Percentiles rank a stretch among this genome's conserved stretches.
Evolutionary conservation across 1,140 invertebrate species (phyloP).

Genomic region (Drosophila miranda): DNA sequence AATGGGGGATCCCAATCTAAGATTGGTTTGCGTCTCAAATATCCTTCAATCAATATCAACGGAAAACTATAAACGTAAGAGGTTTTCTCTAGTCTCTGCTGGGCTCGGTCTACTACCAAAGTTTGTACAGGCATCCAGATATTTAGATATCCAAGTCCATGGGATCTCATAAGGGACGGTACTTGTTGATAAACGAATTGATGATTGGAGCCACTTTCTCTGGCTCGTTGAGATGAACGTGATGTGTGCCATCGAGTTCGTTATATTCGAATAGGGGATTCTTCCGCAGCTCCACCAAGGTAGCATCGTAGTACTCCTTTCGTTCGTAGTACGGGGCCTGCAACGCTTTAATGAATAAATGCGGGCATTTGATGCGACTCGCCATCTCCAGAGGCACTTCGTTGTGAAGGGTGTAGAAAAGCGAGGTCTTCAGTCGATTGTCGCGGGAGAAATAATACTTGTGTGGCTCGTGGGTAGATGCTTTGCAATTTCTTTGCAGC

Average conservation of each 20-base stretch:
- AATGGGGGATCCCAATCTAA: background rate
- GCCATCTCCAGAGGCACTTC: slow-evolving; percentile 83
- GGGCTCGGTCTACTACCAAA: background rate
- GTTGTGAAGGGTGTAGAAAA: slow-evolving; percentile 83
- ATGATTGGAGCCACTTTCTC: slow-evolving; percentile 84
- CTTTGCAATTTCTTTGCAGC: slow-evolving; percentile 84
- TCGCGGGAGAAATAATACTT: slow-evolving; percentile 86
- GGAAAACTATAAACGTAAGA: slow-evolving; percentile 1
- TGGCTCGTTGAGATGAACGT: slow-evolving; percentile 89
- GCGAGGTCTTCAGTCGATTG: slow-evolving; percentile 83
- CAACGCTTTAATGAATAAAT: slow-evolving; percentile 85
- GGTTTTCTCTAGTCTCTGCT: background rate
- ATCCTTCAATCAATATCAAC: slow-evolving; percentile 26
- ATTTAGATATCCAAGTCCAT: slow-evolving; percentile 5
- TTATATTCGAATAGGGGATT: slow-evolving; percentile 85
- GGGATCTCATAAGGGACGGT: slow-evolving; percentile 63
- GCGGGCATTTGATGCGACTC: slow-evolving; percentile 83
- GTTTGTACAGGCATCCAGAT: slow-evolving; percentile 16
- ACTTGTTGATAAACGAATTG: slow-evolving; percentile 85
- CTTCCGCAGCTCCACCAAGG: slow-evolving; percentile 83
- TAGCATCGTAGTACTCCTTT: slow-evolving; percentile 83
- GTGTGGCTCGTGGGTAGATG: slow-evolving; percentile 83
- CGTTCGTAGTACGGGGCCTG: slow-evolving; percentile 84
- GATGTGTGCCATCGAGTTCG: slow-evolving; percentile 88
- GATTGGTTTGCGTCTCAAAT: slow-evolving; percentile 14